Evolutionary conservation across 1,140 invertebrate genomes (phyloP), one percentile per base, ranked within the genome.

Genomic region (Diabrotica undecimpunctata): DNA sequence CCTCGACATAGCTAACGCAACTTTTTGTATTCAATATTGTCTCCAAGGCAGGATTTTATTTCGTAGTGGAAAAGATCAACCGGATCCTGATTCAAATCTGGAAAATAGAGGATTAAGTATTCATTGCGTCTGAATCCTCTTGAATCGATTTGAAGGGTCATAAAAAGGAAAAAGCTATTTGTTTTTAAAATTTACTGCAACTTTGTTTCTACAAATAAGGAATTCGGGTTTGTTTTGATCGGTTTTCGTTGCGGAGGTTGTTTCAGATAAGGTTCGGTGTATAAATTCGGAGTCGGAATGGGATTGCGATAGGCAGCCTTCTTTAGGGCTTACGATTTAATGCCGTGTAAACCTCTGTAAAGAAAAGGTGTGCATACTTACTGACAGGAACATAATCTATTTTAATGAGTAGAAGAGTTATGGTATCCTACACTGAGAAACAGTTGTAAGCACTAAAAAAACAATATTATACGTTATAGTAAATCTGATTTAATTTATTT

Each of bases 91-190:
- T 64, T 69, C 61, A 64, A 69, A 69, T 69, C 67, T 69, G 65
- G 65, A 66, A 69, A 66, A 69, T 65, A 59, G 64, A 41, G 60
- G 64, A 65, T 65, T 69, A 69, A 69, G 61, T 69, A 69, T 69
- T 69, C 67, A 69, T 69, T 69, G 67, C 60, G 13, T 64, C 64
- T 41, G 61, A 66, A 69, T 69, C 63, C 63, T 36, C 13, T 41
- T 51, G 61, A 62, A 64, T 68, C 60, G 60, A 58, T 62, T 62
- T 57, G 37, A 62, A 51, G 61, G 56, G 64, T 66, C 61, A 60
- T 69, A 64, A 69, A 69, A 69, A 62, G 52, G 57, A 62, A 65
- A 59, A 36, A 53, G 60, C 67, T 64, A 68, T 68, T 68, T 68
- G 67, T 68, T 65, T 61, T 62, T 54, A 54, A 68, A 64, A 65